Base-by-base conservation (phyloP, 2,888 invertebrate species). In the Axea sp. region DNA sequence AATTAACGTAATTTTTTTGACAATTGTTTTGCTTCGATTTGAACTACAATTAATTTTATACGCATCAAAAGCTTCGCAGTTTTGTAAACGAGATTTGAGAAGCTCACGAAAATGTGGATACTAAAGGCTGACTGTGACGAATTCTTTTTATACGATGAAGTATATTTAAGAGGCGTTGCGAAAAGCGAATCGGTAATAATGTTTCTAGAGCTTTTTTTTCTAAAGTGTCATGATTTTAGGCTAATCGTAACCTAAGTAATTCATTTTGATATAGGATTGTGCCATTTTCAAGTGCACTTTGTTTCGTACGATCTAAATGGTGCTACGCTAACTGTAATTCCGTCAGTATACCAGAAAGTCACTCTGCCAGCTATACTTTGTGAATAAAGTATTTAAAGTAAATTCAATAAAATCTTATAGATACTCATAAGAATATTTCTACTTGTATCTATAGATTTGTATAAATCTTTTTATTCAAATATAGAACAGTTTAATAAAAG, bases 251-350 rank as follows among this genome's bases (percentile, higher is more conserved):
- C 6, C 14, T 57, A 43, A 14, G 24, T 47, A 45, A 45, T 35
- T 14, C 28, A 60, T 59, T 69, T 49, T 59, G 64, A 43, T 69
- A 73, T 64, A 74, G 41, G 39, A 67, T 59, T 49, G 74, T 77
- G 74, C 76, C 68, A 72, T 72, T 73, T 65, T 65, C 62, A 74
- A 74, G 75, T 76, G 77, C 75, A 74, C 77, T 76, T 77, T 68
- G 59, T 74, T 74, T 76, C 35, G 49, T 69, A 75, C 67, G 43
- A 69, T 43, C 57, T 47, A 57, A 72, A 76, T 76, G 77, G 77
- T 76, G 77, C 75, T 78, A 75, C 22, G 47, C 71, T 51, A 76
- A 73, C 22, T 30, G 7, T 47, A 28, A 62, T 51, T 4, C n/a
- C n/a, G n/a, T n/a, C n/a, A n/a, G n/a, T n/a, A n/a, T n/a, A n/a